Evolutionary conservation across 1,140 invertebrate genomes (phyloP), one percentile per base, ranked within the genome.

Genomic region (Lanistes nyassanus): DNA sequence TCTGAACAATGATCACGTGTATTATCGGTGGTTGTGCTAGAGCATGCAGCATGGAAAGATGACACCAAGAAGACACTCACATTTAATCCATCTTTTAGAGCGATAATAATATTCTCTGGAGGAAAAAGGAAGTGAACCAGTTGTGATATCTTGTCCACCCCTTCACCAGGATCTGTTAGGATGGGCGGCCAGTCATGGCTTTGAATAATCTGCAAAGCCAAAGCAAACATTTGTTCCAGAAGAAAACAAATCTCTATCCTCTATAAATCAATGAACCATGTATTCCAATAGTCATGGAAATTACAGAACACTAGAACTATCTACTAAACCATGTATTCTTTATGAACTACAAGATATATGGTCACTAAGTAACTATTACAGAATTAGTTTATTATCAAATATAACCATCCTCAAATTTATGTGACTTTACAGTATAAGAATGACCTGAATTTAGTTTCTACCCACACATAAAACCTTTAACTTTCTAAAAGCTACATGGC

Each of bases 61-160:
- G 42, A 16, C 42, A 47, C 42, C 9, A 71, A 71, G 13, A 3
- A 60, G 26, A 34, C 5, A 47, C 42, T 75, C 42, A 75, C 74
- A 62, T 75, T 68, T 21, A 75, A 53, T 56, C 62, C 74, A 11
- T 66, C 53, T 66, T 66, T 67, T 31, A 68, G 9, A 31, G 74
- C 21, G 47, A 29, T 75, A 23, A 66, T 37, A 37, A 75, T 39
- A 11, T 31, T 16, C 0, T 75, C 74, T 19, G 74, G 74, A n/a
- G 74, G 74, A 21, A 75, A 67, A 3, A 75, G 37, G 34, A 55
- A 75, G 21, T 62, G 55, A n/a, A 62, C 55, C 34, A 72, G 5
- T 37, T 62, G 19, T 13, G 55, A 62, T 34, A 37, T 37, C 29
- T 37, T n/a, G 5, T 72, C 70, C 31, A 42, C 34, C 0, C 42